Evolutionary conservation across 2,797 vertebrate genomes (phyloP).

Genomic region (Diplodus puntazzo): DNA sequence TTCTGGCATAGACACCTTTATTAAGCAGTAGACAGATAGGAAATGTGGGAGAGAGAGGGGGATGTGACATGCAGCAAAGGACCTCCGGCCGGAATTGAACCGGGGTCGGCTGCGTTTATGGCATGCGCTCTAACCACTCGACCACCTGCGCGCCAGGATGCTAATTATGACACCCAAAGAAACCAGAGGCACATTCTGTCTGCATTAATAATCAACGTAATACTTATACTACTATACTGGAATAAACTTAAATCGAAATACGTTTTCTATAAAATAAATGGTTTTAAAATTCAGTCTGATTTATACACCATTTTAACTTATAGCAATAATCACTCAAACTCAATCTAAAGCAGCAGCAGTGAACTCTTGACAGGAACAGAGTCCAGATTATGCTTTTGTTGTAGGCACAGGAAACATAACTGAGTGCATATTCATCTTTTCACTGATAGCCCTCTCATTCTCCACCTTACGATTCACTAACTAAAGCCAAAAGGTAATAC

Average conservation of each 20-base stretch:
- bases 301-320: background rate
- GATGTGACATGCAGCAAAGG: no score
- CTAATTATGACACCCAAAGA: background rate
- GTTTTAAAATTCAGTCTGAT: background rate
- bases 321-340: background rate
- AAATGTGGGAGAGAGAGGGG: no score
- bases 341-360: no score
- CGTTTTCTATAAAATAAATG: background rate
- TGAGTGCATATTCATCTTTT: slow-evolving; percentile 12
- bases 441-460: slow-evolving; percentile 1
- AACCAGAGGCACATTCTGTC: background rate
- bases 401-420: background rate
- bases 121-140: no score
- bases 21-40: no score
- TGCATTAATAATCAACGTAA: background rate
- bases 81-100: no score
- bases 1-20: no score
- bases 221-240: background rate
- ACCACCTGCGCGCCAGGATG: no score
- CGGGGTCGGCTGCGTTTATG: no score
- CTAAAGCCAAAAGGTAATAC: slow-evolving; percentile 18
- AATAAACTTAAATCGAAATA: background rate
- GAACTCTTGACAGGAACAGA: background rate
- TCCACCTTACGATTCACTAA: slow-evolving; percentile 18
- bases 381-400: background rate